Percentiles rank a stretch among this genome's conserved stretches.
phyloP scores from a whole-genome alignment of 2,888 invertebrate species.

The Erebia aethiops region DNA sequence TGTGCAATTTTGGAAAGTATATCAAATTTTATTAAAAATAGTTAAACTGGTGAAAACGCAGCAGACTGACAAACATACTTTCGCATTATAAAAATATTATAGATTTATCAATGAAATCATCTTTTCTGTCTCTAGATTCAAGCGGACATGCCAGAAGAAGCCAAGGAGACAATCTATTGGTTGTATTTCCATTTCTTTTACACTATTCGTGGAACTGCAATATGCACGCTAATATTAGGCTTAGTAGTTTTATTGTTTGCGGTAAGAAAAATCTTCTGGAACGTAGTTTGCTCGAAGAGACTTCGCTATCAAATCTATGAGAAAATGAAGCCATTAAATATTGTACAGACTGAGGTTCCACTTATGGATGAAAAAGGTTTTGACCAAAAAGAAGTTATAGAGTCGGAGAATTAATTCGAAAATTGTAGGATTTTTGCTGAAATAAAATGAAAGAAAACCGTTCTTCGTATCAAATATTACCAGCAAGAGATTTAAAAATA shows the following conservation, averaged over 20 bases:
- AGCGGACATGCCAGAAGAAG: slow-evolving; percentile 52
- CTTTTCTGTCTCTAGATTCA: slow-evolving; percentile 55
- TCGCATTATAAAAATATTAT: no score
- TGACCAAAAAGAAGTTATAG: not conserved
- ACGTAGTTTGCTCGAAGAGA: slow-evolving; percentile 39
- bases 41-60: no score
- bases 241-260: slow-evolving; percentile 46
- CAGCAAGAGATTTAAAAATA: not conserved
- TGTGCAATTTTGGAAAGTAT: no score
- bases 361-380: not conserved
- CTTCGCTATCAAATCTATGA: slow-evolving; percentile 5
- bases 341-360: slow-evolving; percentile 4
- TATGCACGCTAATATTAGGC: slow-evolving; percentile 45
- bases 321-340: not conserved
- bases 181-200: slow-evolving; percentile 54
- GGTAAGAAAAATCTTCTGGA: slow-evolving; percentile 41
- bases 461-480: not conserved
- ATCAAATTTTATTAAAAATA: no score
- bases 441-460: not conserved
- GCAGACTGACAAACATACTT: no score
- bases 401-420: not conserved
- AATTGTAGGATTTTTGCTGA: not conserved
- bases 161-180: slow-evolving; percentile 48
- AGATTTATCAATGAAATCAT: not conserved
- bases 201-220: slow-evolving; percentile 46